Percentiles rank a stretch among this genome's conserved stretches.
Conservation (phyloP, 2,113 vertebrate genomes). For the Otocyon megalotis region DNA sequence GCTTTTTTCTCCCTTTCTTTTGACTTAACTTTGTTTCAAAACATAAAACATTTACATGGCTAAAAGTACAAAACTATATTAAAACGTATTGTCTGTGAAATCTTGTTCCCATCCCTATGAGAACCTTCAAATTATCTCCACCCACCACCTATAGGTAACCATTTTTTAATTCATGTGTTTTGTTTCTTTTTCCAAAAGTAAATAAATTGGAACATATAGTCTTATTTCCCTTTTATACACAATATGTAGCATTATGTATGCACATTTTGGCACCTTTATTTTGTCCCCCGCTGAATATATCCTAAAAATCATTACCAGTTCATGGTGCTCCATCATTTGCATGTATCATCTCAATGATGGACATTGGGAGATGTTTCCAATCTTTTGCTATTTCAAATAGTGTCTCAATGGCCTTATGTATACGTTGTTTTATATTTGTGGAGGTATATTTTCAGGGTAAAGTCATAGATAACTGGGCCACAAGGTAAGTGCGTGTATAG, state of each 20-base stretch:
- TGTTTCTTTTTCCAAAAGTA: constrained; percentile 39
- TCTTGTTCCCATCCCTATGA: not conserved
- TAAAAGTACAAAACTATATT: constrained; percentile 5
- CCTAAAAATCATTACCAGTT: constrained; percentile 9
- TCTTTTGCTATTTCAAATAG: constrained; percentile 20
- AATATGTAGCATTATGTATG: not conserved
- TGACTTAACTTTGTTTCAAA: constrained; percentile 29
- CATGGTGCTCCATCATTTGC: not conserved
- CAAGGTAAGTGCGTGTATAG: not conserved
- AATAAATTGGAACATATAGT: not conserved
- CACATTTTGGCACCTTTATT: not conserved
- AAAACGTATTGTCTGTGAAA: not conserved
- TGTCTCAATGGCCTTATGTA: not conserved
- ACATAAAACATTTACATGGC: not conserved
- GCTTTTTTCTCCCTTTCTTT: not conserved
- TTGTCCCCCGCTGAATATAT: not conserved
- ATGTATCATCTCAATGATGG: not conserved
- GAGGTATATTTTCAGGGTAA: not conserved
- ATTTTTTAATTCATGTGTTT: constrained; percentile 14
- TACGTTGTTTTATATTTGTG: constrained; percentile 35
- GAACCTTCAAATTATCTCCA: constrained; percentile 11
- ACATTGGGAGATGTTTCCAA: not conserved
- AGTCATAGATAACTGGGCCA: not conserved
- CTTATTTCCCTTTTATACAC: not conserved
- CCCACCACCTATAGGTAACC: not conserved